Percentiles rank a stretch among this genome's conserved stretches.
phyloP scores from a whole-genome alignment of 30 jellyfish, hydroid and myxozoan genomes.

The Nemopilema nomurai region DNA sequence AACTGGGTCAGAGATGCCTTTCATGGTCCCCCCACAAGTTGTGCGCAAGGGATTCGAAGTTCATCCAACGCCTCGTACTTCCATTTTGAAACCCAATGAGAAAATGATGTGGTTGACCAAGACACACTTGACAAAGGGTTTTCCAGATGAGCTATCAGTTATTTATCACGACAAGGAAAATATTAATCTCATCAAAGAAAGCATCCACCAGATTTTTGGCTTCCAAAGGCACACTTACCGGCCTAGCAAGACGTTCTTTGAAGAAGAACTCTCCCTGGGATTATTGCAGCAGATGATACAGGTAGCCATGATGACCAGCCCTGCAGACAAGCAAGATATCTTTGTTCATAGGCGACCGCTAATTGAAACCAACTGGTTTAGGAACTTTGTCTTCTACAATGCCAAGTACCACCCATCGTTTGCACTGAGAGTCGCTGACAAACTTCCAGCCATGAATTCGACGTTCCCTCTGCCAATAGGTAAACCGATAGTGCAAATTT shows the following conservation, averaged over 20 bases:
- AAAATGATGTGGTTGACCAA: slow-evolving; percentile 88
- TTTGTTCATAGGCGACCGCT: slow-evolving; percentile 46
- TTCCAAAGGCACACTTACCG: slow-evolving; percentile 25
- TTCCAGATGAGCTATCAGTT: slow-evolving; percentile 55
- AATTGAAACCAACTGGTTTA: slow-evolving; percentile 65
- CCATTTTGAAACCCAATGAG: slow-evolving; percentile 48
- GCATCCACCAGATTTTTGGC: slow-evolving; percentile 65
- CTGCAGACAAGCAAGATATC: slow-evolving; percentile 32
- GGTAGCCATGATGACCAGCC: slow-evolving; percentile 44
- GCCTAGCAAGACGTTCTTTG: slow-evolving; percentile 44
- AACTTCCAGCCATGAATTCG: slow-evolving; percentile 26
- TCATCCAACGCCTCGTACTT: slow-evolving; percentile 46
- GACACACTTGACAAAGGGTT: slow-evolving; percentile 64
- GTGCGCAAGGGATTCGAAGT: slow-evolving; percentile 45
- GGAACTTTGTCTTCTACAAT: slow-evolving; percentile 56
- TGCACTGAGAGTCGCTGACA: slow-evolving; percentile 34
- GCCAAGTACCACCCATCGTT: slow-evolving; percentile 52
- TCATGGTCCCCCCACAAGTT: slow-evolving; percentile 62
- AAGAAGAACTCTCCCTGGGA: slow-evolving; percentile 75
- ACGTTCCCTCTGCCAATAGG: slow-evolving; percentile 61
- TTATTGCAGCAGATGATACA: slow-evolving; percentile 65
- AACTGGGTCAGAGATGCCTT: slow-evolving; percentile 56
- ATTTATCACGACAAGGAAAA: slow-evolving; percentile 2
- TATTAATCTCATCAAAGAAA: slow-evolving; percentile 36
- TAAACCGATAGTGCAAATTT: too few relatives aligned